Percentiles rank a stretch among this genome's conserved stretches.
These are phyloP conservation scores for Anguilla rostrata DNA, from an alignment of 2,113 vertebrate genomes.

Conservation along the genomic window DNA sequence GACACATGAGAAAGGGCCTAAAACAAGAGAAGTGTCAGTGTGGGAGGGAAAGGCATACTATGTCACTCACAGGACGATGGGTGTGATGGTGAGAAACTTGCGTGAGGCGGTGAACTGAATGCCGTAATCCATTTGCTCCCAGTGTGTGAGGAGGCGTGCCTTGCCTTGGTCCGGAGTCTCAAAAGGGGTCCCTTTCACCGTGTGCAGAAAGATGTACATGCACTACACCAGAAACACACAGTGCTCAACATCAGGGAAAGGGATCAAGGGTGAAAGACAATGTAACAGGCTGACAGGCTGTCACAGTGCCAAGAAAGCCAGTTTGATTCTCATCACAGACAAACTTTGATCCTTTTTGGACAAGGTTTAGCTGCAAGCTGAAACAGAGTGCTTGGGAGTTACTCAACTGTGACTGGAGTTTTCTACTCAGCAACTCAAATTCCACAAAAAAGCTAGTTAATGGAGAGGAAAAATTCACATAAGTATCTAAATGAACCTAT, in stretches of 20 bases:
- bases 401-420: conserved; percentile 11
- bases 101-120: conserved; percentile 93
- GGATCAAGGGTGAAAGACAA: not conserved
- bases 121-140: conserved; percentile 98
- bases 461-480: not conserved
- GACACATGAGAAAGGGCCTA: not conserved
- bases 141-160: conserved; percentile 90
- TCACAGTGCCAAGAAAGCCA: not conserved
- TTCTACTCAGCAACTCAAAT: conserved; percentile 24
- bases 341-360: not conserved
- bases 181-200: conserved; percentile 94
- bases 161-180: conserved; percentile 96
- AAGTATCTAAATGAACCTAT: not conserved
- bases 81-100: conserved; percentile 97
- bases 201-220: conserved; percentile 96
- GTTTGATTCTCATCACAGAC: not conserved
- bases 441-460: conserved; percentile 7
- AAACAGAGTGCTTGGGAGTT: not conserved
- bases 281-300: not conserved
- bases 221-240: conserved; percentile 68
- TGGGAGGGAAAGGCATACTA: not conserved
- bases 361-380: not conserved
- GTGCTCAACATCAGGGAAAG: conserved; percentile 10
- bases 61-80: conserved; percentile 88
- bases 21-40: not conserved